phyloP scores from a whole-genome alignment of 1,140 invertebrate genomes.

The Sogatella furcifera region DNA sequence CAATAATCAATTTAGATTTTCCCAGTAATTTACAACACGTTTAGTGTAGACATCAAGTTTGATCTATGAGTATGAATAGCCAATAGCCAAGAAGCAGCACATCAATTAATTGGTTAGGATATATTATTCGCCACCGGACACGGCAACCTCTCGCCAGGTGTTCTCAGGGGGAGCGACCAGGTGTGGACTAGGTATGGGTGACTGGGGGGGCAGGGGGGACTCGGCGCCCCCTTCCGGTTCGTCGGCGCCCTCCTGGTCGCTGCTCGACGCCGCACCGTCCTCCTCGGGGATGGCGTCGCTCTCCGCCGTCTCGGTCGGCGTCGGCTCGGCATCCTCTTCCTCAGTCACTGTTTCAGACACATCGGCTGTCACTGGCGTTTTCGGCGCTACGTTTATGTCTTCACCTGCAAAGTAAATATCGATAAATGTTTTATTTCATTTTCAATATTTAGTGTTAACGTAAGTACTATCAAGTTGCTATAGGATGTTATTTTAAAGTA shows the following conservation, averaged over 20 bases:
- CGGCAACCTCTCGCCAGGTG: slow-evolving; percentile 36
- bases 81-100: too few relatives aligned
- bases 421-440: too few relatives aligned
- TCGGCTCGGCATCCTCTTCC: neutral
- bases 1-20: too few relatives aligned
- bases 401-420: neutral
- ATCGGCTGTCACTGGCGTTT: too few relatives aligned
- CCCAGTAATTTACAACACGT: too few relatives aligned
- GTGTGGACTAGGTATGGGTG: slow-evolving; percentile 1
- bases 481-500: too few relatives aligned
- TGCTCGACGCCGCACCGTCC: slow-evolving; percentile 14
- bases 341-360: neutral
- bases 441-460: too few relatives aligned
- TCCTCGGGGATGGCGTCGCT: slow-evolving; percentile 24
- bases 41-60: too few relatives aligned
- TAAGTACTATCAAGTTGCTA: too few relatives aligned
- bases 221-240: slow-evolving; percentile 13
- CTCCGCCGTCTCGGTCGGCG: slow-evolving; percentile 12
- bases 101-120: too few relatives aligned
- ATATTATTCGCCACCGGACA: slow-evolving; percentile 35
- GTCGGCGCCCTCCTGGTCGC: slow-evolving; percentile 14
- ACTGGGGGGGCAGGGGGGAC: neutral
- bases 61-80: too few relatives aligned
- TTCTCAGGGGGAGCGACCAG: neutral
- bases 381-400: neutral